Conservation (phyloP, 1,140 invertebrate species). For the Heliconius melpomene region DNA sequence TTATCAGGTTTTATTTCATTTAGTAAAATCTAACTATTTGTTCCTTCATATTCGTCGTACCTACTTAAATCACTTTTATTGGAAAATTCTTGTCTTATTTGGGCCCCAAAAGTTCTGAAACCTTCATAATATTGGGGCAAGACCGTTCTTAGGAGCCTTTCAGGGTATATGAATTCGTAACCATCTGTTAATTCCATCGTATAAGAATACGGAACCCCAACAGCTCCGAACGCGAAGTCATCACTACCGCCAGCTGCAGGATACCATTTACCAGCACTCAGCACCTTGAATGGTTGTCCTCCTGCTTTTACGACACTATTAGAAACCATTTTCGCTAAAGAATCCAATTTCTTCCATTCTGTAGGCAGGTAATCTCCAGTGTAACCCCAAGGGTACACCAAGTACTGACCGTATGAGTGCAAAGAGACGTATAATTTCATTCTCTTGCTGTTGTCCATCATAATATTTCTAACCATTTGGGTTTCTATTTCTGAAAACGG, state of each 20-base stretch:
- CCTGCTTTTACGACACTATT: slow-evolving; percentile 70
- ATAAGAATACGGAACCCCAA: slow-evolving; percentile 85
- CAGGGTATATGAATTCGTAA: slow-evolving; percentile 71
- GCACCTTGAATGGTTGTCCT: slow-evolving; percentile 74
- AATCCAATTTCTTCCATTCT: slow-evolving; percentile 61
- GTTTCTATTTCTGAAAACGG: slow-evolving; percentile 91
- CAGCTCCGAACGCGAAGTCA: slow-evolving; percentile 85
- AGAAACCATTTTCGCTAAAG: slow-evolving; percentile 61
- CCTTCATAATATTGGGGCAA: slow-evolving; percentile 71
- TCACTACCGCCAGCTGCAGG: slow-evolving; percentile 85
- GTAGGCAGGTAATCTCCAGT: slow-evolving; percentile 66
- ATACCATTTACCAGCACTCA: slow-evolving; percentile 82
- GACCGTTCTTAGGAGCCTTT: slow-evolving; percentile 46
- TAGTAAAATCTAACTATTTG: slow-evolving; percentile 12
- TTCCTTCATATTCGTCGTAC: not conserved
- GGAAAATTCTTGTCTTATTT: slow-evolving; percentile 63
- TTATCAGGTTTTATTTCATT: not conserved
- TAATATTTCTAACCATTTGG: slow-evolving; percentile 81
- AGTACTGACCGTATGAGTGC: slow-evolving; percentile 85
- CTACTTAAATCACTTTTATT: not conserved
- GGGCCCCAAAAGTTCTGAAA: slow-evolving; percentile 57
- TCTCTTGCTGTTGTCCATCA: slow-evolving; percentile 78
- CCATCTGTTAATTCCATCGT: slow-evolving; percentile 85
- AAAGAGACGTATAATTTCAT: slow-evolving; percentile 86
- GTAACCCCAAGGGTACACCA: slow-evolving; percentile 84